These are phyloP conservation scores for Molossus molossus DNA, from an alignment of 2,797 vertebrate species.

Conservation along the genomic window DNA sequence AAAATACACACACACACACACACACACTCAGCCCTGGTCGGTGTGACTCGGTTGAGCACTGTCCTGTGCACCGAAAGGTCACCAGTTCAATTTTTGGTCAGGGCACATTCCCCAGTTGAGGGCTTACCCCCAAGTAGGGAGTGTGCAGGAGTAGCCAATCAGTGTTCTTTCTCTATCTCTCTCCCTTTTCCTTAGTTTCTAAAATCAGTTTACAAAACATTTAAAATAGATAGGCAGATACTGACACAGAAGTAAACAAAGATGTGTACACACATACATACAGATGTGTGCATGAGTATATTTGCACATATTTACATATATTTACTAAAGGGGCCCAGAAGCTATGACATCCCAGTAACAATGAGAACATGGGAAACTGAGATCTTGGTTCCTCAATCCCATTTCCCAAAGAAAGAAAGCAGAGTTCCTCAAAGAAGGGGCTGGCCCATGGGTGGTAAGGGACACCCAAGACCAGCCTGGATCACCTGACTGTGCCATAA, in stretches of 20 bases:
- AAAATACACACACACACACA: no score
- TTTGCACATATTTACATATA: not conserved
- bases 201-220: not conserved
- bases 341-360: not conserved
- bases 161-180: no score
- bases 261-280: not conserved
- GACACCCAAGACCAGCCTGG: not conserved
- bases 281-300: not conserved
- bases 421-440: not conserved
- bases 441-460: not conserved
- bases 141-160: no score
- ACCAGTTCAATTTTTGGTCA: no score
- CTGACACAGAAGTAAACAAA: not conserved
- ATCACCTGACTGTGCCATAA: not conserved
- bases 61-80: no score
- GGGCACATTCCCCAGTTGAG: no score
- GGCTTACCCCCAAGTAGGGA: no score
- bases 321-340: not conserved
- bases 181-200: no score
- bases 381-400: not conserved
- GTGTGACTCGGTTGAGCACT: no score
- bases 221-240: not conserved
- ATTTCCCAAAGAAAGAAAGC: not conserved
- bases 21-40: no score
- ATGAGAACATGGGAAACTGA: no score